phyloP scores from a whole-genome alignment of 2,888 invertebrate species.

The Buathra laborator region DNA sequence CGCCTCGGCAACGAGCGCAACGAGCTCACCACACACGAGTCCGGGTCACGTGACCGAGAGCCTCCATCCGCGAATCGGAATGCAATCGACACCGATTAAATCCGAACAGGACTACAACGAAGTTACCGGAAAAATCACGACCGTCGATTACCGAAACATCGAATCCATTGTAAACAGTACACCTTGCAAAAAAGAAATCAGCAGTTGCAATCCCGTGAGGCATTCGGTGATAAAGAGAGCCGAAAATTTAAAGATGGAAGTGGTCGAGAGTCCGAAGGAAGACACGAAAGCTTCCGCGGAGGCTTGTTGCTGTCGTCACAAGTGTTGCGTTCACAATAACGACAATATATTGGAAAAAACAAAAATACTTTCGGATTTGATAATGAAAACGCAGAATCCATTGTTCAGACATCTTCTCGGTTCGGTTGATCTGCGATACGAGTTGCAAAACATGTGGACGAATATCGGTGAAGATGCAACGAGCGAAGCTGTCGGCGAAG shows the following conservation, averaged over 20 bases:
- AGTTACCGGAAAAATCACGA: constrained; percentile 72
- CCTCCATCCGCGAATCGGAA: constrained; percentile 75
- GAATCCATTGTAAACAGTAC: constrained; percentile 83
- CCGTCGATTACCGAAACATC: constrained; percentile 83
- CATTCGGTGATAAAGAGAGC: constrained; percentile 83
- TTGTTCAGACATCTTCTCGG: constrained; percentile 80
- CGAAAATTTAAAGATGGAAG: constrained; percentile 80
- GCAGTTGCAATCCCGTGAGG: constrained; percentile 76
- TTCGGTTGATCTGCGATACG: constrained; percentile 82
- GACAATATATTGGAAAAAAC: constrained; percentile 82
- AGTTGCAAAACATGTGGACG: constrained; percentile 81
- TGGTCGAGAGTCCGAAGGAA: constrained; percentile 73
- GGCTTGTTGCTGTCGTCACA: constrained; percentile 82
- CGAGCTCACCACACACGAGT: constrained; percentile 76
- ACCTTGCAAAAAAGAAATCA: constrained; percentile 78
- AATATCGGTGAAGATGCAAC: constrained; percentile 74
- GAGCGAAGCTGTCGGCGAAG: constrained; percentile 76
- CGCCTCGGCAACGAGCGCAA: constrained; percentile 53
- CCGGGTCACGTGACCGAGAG: constrained; percentile 75
- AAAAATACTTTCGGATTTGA: constrained; percentile 82
- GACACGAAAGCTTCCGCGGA: constrained; percentile 60
- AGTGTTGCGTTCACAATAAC: constrained; percentile 82
- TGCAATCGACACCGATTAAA: constrained; percentile 84
- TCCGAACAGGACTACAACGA: constrained; percentile 74
- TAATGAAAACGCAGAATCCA: constrained; percentile 82